Base-by-base conservation (phyloP, 2,888 invertebrate genomes). In the Anthrax anthrax region DNA sequence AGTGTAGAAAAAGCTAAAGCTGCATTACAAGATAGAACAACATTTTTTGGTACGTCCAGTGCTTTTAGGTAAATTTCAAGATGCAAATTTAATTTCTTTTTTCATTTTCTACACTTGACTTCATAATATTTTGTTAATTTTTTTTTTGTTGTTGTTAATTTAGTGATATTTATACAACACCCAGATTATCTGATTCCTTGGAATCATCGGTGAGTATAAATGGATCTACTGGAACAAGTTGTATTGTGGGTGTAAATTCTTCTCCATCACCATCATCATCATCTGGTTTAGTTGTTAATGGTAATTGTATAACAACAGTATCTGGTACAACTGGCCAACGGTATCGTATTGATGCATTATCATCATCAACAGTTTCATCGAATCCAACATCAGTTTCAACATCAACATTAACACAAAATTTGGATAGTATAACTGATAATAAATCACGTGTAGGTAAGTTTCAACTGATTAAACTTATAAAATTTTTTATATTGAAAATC, bases 1-100 rank as follows among this genome's bases (percentile, higher is more conserved):
- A 87, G 87, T 60, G 88, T 89, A 39, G 89, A 89, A 63, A 89
- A 89, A 62, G 89, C 89, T 39, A 89, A 89, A 63, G 88, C 88
- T 1, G 89, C 87, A 0, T 70, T 89, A 41, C 84, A 84, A 64
- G 83, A 84, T 64, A 69, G 78, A 46, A 81, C 79, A 36, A 76
- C 80, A 13, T 76, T 84, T 54, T 71, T 83, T 51, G 80, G 82
- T 0, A 75, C 81, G 14, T 76, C 80, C 42, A 82, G 81, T 51
- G 83, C 84, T 4, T 84, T 84, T 67, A 76, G 78, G 82, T 70
- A 74, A 51, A 49, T n/a, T 19, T 14, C 9, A 17, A 27, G 14
- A 13, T 32, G 8, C 8, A 8, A 23, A 23, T 6, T 23, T 23
- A 6, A 17, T 10, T 12, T 13, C 23, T 6, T 6, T 23, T 23